Conservation (phyloP, 2,888 invertebrate species). For the Ctenicera cuprea region DNA sequence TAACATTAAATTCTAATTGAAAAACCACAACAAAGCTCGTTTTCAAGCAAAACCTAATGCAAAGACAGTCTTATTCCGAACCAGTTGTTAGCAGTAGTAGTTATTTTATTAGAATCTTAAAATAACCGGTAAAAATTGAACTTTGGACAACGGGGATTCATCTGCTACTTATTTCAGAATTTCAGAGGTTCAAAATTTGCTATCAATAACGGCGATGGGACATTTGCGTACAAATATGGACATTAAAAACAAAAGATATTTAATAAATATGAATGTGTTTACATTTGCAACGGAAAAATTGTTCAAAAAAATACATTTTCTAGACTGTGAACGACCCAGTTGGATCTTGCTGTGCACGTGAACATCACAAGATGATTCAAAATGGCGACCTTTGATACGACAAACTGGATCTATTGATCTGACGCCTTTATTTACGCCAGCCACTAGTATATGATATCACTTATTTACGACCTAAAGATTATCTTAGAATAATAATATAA, state of each 20-base stretch:
- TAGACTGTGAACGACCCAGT: slow-evolving; percentile 46
- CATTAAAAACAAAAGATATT: not conserved
- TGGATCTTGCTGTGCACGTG: slow-evolving; percentile 24
- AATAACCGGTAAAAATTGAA: too few species aligned
- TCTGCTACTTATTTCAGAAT: not conserved
- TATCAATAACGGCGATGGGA: not conserved
- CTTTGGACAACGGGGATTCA: too few species aligned
- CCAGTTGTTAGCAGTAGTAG: too few species aligned
- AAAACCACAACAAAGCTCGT: too few species aligned
- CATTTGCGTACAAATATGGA: not conserved
- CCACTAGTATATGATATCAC: slow-evolving; percentile 16
- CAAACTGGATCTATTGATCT: slow-evolving; percentile 33
- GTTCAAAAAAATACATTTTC: slow-evolving; percentile 16
- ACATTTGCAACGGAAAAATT: slow-evolving; percentile 13
- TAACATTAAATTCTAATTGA: not conserved
- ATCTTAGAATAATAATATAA: slow-evolving; percentile 21
- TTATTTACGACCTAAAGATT: slow-evolving; percentile 32
- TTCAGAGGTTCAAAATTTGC: not conserved
- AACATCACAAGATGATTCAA: slow-evolving; percentile 39
- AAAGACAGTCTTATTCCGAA: too few species aligned
- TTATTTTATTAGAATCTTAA: too few species aligned
- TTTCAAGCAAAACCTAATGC: not conserved
- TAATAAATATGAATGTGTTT: not conserved
- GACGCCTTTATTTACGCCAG: slow-evolving; percentile 31
- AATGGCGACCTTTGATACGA: slow-evolving; percentile 38